Percentiles rank a stretch among this genome's conserved stretches.
These are phyloP conservation scores for Strigops habroptila DNA, from an alignment of 2,113 vertebrate genomes.

Conservation along the genomic window DNA sequence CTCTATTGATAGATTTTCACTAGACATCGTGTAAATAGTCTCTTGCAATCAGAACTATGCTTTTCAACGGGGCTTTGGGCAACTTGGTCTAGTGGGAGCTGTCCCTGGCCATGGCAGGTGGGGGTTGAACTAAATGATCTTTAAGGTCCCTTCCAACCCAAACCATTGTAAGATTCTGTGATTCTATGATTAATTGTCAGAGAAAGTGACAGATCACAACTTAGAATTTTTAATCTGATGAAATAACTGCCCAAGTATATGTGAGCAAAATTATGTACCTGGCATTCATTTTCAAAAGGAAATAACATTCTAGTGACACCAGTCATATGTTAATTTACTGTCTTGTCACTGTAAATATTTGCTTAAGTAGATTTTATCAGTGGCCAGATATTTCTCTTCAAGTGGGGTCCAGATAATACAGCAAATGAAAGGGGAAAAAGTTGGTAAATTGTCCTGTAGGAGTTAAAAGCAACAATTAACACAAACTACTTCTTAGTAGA, in stretches of 20 bases:
- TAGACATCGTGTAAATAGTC: neutral
- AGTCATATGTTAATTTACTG: neutral
- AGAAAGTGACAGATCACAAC: neutral
- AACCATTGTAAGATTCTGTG: neutral
- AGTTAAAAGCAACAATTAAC: neutral
- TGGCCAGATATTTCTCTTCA: neutral
- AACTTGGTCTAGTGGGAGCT: neutral
- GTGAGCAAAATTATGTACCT: neutral
- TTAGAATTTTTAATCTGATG: neutral
- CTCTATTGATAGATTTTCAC: neutral
- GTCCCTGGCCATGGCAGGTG: neutral
- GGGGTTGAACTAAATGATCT: neutral
- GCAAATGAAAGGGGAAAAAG: neutral
- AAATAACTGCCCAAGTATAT: neutral
- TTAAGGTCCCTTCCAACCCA: neutral
- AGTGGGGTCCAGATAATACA: neutral
- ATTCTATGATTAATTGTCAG: neutral
- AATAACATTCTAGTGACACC: neutral
- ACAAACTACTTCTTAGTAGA: neutral
- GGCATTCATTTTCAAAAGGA: neutral
- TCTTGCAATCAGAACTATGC: neutral
- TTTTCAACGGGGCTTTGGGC: neutral
- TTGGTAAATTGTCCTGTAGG: neutral
- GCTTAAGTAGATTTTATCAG: neutral
- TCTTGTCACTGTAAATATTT: neutral